Percentiles rank a stretch among this genome's conserved stretches.
Conservation (phyloP, 2,113 vertebrate genomes). For the Edolisoma coerulescens region DNA sequence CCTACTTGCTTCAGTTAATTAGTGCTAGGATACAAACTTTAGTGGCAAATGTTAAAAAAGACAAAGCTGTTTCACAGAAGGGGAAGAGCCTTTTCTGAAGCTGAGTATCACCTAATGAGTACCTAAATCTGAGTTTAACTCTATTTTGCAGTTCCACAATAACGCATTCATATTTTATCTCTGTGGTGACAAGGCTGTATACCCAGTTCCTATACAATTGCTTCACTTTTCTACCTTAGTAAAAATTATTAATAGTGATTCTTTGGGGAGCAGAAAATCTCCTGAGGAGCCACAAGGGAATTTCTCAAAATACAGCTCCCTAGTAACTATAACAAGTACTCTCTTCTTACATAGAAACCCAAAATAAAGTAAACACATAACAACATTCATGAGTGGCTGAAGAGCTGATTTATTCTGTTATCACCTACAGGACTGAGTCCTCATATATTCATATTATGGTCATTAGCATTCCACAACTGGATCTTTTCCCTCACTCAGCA, state of each 20-base stretch:
- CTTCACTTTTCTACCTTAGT: neutral
- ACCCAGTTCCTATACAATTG: neutral
- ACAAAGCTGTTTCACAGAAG: neutral
- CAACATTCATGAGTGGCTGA: neutral
- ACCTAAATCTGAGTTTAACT: neutral
- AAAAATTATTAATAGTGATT: neutral
- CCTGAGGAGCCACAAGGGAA: neutral
- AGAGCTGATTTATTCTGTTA: neutral
- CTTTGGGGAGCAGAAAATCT: neutral
- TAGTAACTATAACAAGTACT: neutral
- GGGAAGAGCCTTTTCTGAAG: neutral
- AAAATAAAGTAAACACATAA: neutral
- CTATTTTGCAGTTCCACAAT: neutral
- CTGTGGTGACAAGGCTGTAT: neutral
- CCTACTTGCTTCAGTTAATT: neutral
- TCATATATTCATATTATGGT: neutral
- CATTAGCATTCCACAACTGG: constrained; percentile 11
- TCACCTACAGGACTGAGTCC: neutral
- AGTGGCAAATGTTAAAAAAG: neutral
- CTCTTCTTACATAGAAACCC: neutral
- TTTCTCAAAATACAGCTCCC: neutral
- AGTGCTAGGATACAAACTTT: neutral
- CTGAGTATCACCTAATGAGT: neutral
- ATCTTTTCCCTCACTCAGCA: neutral
- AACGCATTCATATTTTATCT: neutral